A percentile compares a stretch with the other conserved stretches of the same genome.
These are phyloP conservation scores for Nothobranchius furzeri DNA, from an alignment of 2,113 vertebrate genomes.

Conservation along the genomic window DNA sequence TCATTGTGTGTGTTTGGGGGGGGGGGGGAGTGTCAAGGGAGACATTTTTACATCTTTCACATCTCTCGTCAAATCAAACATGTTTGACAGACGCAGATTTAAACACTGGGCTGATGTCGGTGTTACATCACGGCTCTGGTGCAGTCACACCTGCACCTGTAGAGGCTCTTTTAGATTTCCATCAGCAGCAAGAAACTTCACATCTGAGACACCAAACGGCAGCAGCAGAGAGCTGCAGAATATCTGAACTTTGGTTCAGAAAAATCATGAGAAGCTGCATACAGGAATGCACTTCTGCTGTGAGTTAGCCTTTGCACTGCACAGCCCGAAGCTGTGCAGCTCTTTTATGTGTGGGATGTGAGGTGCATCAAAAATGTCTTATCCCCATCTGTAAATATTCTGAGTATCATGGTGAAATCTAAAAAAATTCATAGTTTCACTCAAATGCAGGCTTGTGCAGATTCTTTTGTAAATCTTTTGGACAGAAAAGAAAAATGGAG, in stretches of 20 bases:
- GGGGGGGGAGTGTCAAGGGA: no score
- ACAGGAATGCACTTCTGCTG: constrained; percentile 29
- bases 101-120: background rate
- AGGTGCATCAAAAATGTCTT: constrained; percentile 28
- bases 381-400: constrained; percentile 4
- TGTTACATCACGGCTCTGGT: background rate
- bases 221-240: constrained; percentile 24
- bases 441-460: no score
- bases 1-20: no score
- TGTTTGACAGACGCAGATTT: background rate
- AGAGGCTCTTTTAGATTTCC: constrained; percentile 13
- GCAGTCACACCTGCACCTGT: constrained; percentile 3
- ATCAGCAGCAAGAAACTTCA: constrained; percentile 10
- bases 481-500: no score
- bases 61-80: constrained; percentile 5
- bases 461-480: no score
- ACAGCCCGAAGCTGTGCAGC: constrained; percentile 24
- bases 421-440: background rate
- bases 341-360: constrained; percentile 42
- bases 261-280: constrained; percentile 29
- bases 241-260: constrained; percentile 30
- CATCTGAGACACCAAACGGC: constrained; percentile 27
- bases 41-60: background rate
- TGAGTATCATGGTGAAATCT: background rate
- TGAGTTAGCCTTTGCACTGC: constrained; percentile 32